Conservation (phyloP, 2,797 vertebrate genomes). For the Rhynchotus rufescens region DNA sequence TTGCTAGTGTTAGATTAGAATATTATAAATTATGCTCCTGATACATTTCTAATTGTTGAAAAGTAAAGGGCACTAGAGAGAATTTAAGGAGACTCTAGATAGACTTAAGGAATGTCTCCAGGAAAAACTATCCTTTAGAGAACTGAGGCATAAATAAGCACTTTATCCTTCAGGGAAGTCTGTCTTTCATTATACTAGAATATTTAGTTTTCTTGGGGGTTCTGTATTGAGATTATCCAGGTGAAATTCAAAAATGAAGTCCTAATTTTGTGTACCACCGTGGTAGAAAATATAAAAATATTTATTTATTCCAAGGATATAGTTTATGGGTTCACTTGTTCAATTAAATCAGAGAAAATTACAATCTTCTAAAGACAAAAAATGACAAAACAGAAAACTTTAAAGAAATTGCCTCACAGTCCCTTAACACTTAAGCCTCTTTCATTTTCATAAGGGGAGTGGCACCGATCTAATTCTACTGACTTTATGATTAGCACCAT, state of each 20-base stretch:
- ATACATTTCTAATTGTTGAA: neutral
- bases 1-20: neutral
- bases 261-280: neutral
- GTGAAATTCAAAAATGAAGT: neutral
- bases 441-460: neutral
- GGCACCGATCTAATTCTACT: neutral
- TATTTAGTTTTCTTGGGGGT: neutral
- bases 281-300: neutral
- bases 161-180: neutral
- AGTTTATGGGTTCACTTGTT: neutral
- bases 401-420: neutral
- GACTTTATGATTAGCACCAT: neutral
- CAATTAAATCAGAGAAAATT: neutral
- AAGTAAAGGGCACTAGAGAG: neutral
- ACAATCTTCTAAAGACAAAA: too few relatives aligned
- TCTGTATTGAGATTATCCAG: neutral
- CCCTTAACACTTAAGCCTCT: neutral
- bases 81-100: neutral
- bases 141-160: neutral
- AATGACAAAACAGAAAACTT: neutral
- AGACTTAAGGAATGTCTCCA: neutral
- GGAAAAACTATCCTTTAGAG: neutral
- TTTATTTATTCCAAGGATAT: neutral
- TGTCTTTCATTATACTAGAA: neutral
- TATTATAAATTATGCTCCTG: neutral